Base-by-base conservation (phyloP, 2,113 vertebrate species). In the Nettapus auritus region DNA sequence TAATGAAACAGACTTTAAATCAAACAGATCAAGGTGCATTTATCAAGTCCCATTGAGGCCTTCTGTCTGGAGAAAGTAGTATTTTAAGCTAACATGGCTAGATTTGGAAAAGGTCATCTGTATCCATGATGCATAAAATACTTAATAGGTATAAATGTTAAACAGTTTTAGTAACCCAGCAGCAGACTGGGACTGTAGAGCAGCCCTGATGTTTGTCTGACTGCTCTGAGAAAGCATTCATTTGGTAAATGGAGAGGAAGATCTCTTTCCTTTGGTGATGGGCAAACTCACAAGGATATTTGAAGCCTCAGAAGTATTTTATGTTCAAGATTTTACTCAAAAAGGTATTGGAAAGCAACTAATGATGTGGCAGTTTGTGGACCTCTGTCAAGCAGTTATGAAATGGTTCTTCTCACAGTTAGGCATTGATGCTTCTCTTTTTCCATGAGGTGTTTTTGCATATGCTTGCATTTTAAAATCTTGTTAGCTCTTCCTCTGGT, bases 41-140 rank as follows among this genome's bases (percentile, higher is more conserved):
- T 88, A 40, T 59, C 76, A 57, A 40, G 62, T 88, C 67, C 48
- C 64, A 26, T 10, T 1, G 1, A 93, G 52, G 40, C 66, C 21
- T 63, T 74, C 71, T 93, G 57, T 88, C 76, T 86, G 80, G 13
- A 67, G 46, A 77, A 88, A 74, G 38, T 82, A 88, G 79, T 91
- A 74, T 55, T 89, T 76, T 94, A 77, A 82, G 63, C 34, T 59
- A 73, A 74, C 71, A 38, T 40, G n/a, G 50, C 33, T 89, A 55
- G 68, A 73, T 93, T 89, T 94, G 68, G 19, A 89, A 83, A 75
- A 93, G 60, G 68, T 44, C 59, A 50, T 67, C 40, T 86, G 34
- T 69, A 25, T 91, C 40, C 29, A 16, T 42, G 8, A 55, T 53
- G 55, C 0, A 0, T 66, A 69, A 73, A 87, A 66, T 82, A 38